These are phyloP conservation scores for Antheraea assamensis DNA, from an alignment of 2,888 invertebrate species.

Conservation along the genomic window DNA sequence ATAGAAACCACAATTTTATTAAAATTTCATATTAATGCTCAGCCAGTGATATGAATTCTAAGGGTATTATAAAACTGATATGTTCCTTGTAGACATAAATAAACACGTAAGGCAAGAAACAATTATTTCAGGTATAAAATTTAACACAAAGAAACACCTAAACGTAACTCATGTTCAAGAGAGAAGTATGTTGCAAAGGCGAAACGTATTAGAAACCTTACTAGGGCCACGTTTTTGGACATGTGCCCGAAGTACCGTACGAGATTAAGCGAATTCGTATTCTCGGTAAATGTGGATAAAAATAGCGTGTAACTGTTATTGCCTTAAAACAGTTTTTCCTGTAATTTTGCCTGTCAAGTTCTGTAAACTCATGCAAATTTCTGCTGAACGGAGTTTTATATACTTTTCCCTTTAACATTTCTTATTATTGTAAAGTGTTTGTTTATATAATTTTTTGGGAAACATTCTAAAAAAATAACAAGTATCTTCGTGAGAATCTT, in stretches of 20 bases:
- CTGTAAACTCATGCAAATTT: background rate
- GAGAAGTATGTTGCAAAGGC: background rate
- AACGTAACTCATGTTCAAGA: background rate
- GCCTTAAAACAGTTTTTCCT: background rate
- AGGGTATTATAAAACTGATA: too few relatives aligned
- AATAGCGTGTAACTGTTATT: background rate
- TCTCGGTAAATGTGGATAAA: background rate
- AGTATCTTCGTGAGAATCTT: background rate
- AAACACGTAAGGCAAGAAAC: too few relatives aligned
- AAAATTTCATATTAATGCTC: too few relatives aligned
- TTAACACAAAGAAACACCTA: background rate
- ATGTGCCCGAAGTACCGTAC: background rate
- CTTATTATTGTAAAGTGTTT: too few relatives aligned
- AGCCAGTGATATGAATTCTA: too few relatives aligned
- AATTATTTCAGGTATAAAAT: too few relatives aligned
- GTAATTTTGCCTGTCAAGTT: background rate
- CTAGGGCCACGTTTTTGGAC: slow-evolving; percentile 1
- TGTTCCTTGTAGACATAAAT: too few relatives aligned
- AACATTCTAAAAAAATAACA: background rate
- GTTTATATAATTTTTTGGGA: background rate
- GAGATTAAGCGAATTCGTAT: background rate
- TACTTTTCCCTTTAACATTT: too few relatives aligned
- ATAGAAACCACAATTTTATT: too few relatives aligned
- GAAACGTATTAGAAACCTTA: background rate
- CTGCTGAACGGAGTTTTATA: background rate